These are phyloP conservation scores for Acanthaster planci DNA, from an alignment of 35 echinoderm and acorn worm species.

Conservation along the genomic window DNA sequence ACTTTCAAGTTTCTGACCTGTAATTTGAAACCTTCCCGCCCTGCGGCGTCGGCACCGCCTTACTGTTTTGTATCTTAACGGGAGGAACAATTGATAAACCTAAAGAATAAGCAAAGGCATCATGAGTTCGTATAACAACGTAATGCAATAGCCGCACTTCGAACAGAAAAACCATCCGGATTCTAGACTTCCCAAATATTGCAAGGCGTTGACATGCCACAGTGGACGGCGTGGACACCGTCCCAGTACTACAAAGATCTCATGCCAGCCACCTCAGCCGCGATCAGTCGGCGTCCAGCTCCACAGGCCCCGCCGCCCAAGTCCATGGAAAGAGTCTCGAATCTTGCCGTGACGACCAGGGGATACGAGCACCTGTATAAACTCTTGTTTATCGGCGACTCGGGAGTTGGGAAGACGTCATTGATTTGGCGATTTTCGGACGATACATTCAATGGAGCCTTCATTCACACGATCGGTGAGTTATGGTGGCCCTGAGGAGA, in stretches of 20 bases:
- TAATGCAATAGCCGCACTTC: too few species aligned
- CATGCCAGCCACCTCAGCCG: not conserved
- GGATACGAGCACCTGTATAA: slow-evolving; percentile 59
- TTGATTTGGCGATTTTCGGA: slow-evolving; percentile 84
- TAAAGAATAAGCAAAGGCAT: too few species aligned
- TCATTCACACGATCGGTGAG: slow-evolving; percentile 84
- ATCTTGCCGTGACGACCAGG: slow-evolving; percentile 30
- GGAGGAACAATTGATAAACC: too few species aligned
- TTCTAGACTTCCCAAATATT: too few species aligned
- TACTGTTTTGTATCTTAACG: too few species aligned
- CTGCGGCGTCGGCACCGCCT: too few species aligned
- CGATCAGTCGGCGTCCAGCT: not conserved
- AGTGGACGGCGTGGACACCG: not conserved
- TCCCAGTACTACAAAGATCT: not conserved
- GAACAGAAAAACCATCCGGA: too few species aligned
- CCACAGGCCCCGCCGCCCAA: not conserved
- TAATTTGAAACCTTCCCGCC: too few species aligned
- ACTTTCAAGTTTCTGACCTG: too few species aligned
- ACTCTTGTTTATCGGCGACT: slow-evolving; percentile 78
- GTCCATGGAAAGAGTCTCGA: not conserved
- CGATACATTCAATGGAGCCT: slow-evolving; percentile 66
- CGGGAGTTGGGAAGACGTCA: slow-evolving; percentile 75
- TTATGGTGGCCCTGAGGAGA: not conserved
- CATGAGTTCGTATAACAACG: too few species aligned
- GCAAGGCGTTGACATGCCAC: too few species aligned